Percentiles rank a stretch among this genome's conserved stretches.
Evolutionary conservation across 2,888 invertebrate species (phyloP).

Genomic region (Rhamnusium bicolor): DNA sequence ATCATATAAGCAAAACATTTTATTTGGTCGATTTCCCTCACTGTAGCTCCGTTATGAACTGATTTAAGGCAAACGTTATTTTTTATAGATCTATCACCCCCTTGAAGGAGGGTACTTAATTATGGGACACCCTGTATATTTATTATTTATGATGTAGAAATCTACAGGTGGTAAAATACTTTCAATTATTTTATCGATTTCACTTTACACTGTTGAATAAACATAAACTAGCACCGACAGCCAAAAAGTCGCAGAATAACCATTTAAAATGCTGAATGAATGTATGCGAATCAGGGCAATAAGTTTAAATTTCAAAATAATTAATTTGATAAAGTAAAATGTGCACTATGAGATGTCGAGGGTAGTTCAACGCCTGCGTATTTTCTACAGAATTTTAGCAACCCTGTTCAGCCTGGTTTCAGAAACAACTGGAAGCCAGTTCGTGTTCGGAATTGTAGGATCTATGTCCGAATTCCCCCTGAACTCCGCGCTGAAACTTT

Average conservation of each 20-base stretch:
- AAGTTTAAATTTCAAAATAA: not conserved
- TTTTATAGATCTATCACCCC: no score
- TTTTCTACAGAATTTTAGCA: constrained; percentile 1
- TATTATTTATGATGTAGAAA: not conserved
- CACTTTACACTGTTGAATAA: not conserved
- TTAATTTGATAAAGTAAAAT: not conserved
- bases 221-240: not conserved
- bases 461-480: not conserved
- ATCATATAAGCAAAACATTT: no score
- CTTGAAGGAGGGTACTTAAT: no score
- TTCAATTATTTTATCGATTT: not conserved
- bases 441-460: not conserved
- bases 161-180: not conserved
- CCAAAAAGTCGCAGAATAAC: not conserved
- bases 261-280: not conserved
- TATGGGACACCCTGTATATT: not conserved
- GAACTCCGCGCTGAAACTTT: constrained; percentile 11
- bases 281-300: not conserved
- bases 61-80: no score
- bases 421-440: constrained; percentile 18
- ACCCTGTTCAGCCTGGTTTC: not conserved
- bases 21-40: no score
- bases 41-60: no score
- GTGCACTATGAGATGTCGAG: constrained; percentile 1
- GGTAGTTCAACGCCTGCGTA: constrained; percentile 19